Base-by-base conservation (phyloP, 2,113 vertebrate genomes). In the Dromiciops gliroides region DNA sequence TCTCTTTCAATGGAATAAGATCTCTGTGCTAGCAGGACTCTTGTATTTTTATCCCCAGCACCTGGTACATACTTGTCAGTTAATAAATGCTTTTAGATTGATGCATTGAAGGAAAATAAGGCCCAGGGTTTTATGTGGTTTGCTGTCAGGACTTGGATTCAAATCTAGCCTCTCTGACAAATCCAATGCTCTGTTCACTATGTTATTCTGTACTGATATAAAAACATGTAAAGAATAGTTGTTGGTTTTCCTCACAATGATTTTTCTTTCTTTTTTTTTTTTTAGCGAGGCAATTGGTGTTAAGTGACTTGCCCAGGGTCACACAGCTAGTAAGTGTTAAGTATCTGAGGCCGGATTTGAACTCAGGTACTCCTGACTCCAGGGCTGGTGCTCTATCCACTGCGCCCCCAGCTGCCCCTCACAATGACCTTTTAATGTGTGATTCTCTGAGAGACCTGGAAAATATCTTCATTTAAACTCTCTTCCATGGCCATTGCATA, bases 131-230 rank as follows among this genome's bases (percentile, higher is more conserved):
- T 14, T 67, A 37, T 31, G 31, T 67, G 11, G 5, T 37, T 67
- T 67, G 56, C 3, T 31, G 2, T 37, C 28, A 67, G 56, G 14
- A 67, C 56, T 67, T 31, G 31, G 31, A 37, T 37, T 67, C 31
- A 4, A 67, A 67, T 37, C 56, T 16, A 67, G 11, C 2, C 37
- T 2, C 56, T 89, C 89, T 94, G 37, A 23, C 7, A 37, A 67
- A 67, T 37, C 11, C 31, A 67, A 37, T 31, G 31, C 26, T 67
- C 37, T 60, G 31, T 67, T 14, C 31, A 67, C 25, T 56, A 56
- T 83, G 0, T 31, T 28, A 91, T 93, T 96, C 94, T 89, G 11
- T 96, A 95, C 89, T 98, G 93, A 96, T 92, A 98, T 97, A 94
- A 95, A 97, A 98, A 95, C n/a, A 96, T 92, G 94, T 95, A 95